phyloP scores from a whole-genome alignment of 2,797 vertebrate species.

The Sebastolobus alascanus region DNA sequence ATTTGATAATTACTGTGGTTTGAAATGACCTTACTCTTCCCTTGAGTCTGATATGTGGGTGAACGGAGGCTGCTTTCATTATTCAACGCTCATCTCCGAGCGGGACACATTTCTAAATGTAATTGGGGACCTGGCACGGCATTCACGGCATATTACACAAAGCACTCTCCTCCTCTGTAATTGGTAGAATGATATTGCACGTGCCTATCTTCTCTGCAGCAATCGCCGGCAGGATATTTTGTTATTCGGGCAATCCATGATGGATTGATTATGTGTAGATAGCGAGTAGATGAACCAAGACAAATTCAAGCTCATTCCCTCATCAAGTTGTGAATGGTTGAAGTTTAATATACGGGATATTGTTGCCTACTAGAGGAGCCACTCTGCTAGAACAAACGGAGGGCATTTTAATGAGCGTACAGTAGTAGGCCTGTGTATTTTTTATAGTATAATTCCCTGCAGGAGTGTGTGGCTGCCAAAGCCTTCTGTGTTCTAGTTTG shows the following conservation, averaged over 20 bases:
- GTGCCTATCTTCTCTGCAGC: conserved; percentile 33
- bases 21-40: conserved; percentile 75
- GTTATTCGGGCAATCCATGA: conserved; percentile 20
- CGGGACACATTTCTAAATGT: conserved; percentile 75
- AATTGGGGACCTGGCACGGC: conserved; percentile 74
- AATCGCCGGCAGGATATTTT: conserved; percentile 28
- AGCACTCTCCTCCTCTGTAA: conserved; percentile 70
- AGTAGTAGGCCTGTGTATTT: conserved; percentile 64
- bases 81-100: conserved; percentile 76
- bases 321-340: conserved; percentile 48
- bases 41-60: conserved; percentile 73
- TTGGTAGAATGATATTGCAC: conserved; percentile 61
- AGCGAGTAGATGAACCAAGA: conserved; percentile 15
- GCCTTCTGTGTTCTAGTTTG: conserved; percentile 73
- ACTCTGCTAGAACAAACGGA: conserved; percentile 58
- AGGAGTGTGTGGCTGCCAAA: conserved; percentile 70
- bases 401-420: conserved; percentile 73
- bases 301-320: conserved; percentile 24
- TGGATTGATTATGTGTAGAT: conserved; percentile 47
- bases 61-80: conserved; percentile 77
- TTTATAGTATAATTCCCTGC: conserved; percentile 71
- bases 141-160: conserved; percentile 72
- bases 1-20: conserved; percentile 79
- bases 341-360: conserved; percentile 41
- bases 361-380: conserved; percentile 39